phyloP scores from a whole-genome alignment of 2,888 invertebrate genomes.

The Sarcophaga variegata region DNA sequence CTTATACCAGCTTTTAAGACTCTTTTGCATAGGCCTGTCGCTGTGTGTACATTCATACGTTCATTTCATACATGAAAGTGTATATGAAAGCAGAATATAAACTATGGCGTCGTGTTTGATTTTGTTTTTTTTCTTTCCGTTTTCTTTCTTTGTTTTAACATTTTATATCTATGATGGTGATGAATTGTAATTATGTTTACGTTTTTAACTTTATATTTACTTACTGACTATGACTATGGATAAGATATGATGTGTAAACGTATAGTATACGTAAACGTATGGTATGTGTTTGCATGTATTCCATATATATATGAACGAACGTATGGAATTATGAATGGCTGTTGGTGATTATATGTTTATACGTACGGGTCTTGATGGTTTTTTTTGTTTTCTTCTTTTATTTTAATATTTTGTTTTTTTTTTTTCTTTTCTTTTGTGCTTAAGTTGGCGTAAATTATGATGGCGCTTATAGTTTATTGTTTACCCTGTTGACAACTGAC shows the following conservation, averaged over 20 bases:
- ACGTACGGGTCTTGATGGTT: neutral
- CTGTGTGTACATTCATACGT: slow-evolving; percentile 22
- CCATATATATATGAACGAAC: slow-evolving; percentile 8
- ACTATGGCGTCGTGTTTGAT: slow-evolving; percentile 62
- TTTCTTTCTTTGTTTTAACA: slow-evolving; percentile 7
- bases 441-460: slow-evolving; percentile 63
- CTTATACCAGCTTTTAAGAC: slow-evolving; percentile 8
- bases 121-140: slow-evolving; percentile 3
- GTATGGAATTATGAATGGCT: slow-evolving; percentile 56
- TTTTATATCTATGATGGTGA: slow-evolving; percentile 63
- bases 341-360: slow-evolving; percentile 6
- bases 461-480: slow-evolving; percentile 66
- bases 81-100: slow-evolving; percentile 47
- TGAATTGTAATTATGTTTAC: slow-evolving; percentile 68
- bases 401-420: slow-evolving; percentile 1
- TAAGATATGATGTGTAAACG: slow-evolving; percentile 38
- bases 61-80: slow-evolving; percentile 37
- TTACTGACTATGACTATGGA: slow-evolving; percentile 46
- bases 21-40: slow-evolving; percentile 12
- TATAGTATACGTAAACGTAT: neutral
- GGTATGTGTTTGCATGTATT: slow-evolving; percentile 20
- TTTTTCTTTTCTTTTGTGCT: slow-evolving; percentile 9
- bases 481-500: slow-evolving; percentile 60
- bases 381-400: neutral
- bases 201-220: slow-evolving; percentile 63